Evolutionary conservation across 2,797 vertebrate species (phyloP).

Genomic region (Cygnus olor): DNA sequence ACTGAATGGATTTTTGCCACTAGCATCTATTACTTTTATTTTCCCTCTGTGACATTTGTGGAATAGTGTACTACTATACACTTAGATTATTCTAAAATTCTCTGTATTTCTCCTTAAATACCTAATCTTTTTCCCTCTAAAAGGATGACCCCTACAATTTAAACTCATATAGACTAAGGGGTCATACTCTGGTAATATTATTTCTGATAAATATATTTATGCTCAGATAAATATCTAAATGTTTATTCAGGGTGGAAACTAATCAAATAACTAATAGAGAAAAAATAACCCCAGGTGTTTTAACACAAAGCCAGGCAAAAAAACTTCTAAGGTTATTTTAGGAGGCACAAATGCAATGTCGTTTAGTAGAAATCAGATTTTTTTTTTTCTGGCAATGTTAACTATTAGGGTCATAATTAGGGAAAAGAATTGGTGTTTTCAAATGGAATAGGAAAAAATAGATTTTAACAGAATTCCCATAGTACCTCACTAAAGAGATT

Average conservation of each 20-base stretch:
- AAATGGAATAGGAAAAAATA: not conserved
- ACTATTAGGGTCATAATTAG: not conserved
- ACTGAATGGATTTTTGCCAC: not conserved
- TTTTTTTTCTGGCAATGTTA: not conserved
- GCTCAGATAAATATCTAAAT: not conserved
- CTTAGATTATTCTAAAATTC: not conserved
- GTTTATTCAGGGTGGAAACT: not conserved
- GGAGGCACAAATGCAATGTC: not conserved
- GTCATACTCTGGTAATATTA: not conserved
- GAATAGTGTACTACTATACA: not conserved
- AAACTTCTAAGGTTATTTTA: not conserved
- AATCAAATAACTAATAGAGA: not conserved
- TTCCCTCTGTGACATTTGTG: not conserved
- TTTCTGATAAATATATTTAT: not conserved
- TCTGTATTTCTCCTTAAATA: not conserved
- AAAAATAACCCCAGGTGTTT: not conserved
- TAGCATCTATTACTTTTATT: not conserved
- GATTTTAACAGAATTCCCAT: slow-evolving; percentile 22
- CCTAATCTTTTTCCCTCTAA: not conserved
- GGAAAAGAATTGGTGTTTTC: not conserved
- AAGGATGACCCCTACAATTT: not conserved
- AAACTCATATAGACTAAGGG: not conserved
- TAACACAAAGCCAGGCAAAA: not conserved
- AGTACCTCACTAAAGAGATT: not conserved
- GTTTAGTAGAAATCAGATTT: not conserved